Conservation (phyloP, 2,888 invertebrate species). For the Tortrix viridana region DNA sequence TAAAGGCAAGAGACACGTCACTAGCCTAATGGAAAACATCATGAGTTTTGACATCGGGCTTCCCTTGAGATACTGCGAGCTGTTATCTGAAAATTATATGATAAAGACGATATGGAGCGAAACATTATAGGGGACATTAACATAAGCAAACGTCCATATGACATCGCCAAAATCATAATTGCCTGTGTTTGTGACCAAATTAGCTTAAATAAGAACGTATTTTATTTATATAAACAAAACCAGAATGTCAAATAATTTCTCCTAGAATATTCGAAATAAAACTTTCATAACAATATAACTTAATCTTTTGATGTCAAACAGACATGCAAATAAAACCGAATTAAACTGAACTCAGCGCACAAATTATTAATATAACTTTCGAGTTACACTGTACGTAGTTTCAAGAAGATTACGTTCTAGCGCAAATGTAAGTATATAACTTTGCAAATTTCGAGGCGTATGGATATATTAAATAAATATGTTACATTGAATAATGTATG, state of each 20-base stretch:
- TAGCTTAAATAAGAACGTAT: too few relatives aligned
- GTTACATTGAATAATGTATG: constrained; percentile 37
- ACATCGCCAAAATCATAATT: constrained; percentile 10
- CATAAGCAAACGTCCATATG: constrained; percentile 11
- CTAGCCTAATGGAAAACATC: constrained; percentile 38
- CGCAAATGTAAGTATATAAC: constrained; percentile 20
- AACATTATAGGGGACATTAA: constrained; percentile 33
- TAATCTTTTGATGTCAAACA: neutral
- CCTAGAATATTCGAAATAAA: too few relatives aligned
- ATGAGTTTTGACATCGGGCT: constrained; percentile 37
- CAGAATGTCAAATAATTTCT: neutral
- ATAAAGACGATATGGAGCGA: constrained; percentile 33
- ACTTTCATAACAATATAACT: too few relatives aligned
- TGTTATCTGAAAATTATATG: constrained; percentile 33
- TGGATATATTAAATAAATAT: constrained; percentile 38
- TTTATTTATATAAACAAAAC: neutral
- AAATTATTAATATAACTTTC: neutral
- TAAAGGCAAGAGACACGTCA: constrained; percentile 37
- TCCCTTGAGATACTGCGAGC: constrained; percentile 32
- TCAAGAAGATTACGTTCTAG: constrained; percentile 17
- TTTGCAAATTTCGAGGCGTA: constrained; percentile 24
- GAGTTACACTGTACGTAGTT: neutral
- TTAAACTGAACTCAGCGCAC: neutral
- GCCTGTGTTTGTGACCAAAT: too few relatives aligned
- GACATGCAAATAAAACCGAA: neutral